Conservation (phyloP, 2,113 vertebrate genomes). For the Cricetomys ansorgei region DNA sequence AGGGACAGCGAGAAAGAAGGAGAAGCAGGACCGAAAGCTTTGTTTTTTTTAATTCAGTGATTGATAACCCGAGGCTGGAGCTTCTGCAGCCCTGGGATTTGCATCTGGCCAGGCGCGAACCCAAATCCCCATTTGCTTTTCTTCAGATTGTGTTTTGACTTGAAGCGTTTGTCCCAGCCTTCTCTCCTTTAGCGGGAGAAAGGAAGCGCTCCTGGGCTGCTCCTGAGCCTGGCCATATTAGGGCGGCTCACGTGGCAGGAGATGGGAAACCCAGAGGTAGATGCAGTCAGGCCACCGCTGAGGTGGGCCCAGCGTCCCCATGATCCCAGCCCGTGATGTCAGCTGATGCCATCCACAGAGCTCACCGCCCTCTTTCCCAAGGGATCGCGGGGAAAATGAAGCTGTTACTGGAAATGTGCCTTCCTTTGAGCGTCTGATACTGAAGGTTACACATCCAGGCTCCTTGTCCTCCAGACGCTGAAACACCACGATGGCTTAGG, state of each 20-base stretch:
- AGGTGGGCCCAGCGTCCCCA: slow-evolving; percentile 52
- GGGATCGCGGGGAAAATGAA: slow-evolving; percentile 1
- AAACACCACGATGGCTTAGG: not conserved
- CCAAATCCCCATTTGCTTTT: not conserved
- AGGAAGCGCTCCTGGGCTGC: not conserved
- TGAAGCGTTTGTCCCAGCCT: not conserved
- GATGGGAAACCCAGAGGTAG: slow-evolving; percentile 15
- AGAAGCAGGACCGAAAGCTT: not conserved
- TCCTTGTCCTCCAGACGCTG: not conserved
- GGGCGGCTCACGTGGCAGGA: slow-evolving; percentile 47
- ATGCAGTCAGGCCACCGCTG: slow-evolving; percentile 35
- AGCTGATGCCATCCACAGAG: not conserved
- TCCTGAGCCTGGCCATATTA: slow-evolving; percentile 60
- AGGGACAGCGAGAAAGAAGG: not conserved
- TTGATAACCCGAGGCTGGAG: slow-evolving; percentile 12
- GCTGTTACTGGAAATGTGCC: slow-evolving; percentile 48
- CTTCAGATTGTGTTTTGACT: not conserved
- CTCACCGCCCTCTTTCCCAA: not conserved
- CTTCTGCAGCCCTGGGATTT: not conserved
- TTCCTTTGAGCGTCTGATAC: not conserved
- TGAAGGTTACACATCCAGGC: slow-evolving; percentile 18
- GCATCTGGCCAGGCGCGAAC: not conserved
- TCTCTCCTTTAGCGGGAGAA: not conserved
- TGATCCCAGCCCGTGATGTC: slow-evolving; percentile 51
- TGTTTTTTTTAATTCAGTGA: slow-evolving; percentile 28